phyloP scores from a whole-genome alignment of 2,888 invertebrate species.

The Drosophila recens region DNA sequence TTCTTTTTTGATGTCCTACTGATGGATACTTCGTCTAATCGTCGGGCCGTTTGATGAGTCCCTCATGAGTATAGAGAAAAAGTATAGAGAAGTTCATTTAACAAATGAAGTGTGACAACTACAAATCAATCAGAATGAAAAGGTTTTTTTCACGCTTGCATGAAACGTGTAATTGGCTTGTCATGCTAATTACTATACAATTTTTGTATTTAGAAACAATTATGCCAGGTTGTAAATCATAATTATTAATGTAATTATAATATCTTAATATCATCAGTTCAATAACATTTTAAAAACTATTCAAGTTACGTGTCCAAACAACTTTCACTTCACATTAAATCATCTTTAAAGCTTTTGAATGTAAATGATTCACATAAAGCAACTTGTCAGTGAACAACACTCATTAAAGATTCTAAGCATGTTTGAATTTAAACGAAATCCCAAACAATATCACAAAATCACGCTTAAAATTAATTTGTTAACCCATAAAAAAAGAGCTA shows the following conservation, averaged over 20 bases:
- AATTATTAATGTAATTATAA: not conserved
- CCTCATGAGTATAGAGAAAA: conserved; percentile 3
- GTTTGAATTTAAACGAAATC: conserved; percentile 30
- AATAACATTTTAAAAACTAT: not conserved
- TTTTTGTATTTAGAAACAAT: conserved; percentile 27
- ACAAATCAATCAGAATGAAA: not conserved
- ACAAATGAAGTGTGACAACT: not conserved
- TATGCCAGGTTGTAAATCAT: conserved; percentile 14
- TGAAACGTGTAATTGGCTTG: conserved; percentile 35
- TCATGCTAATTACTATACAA: conserved; percentile 48
- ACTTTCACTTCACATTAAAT: conserved; percentile 1
- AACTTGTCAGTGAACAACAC: conserved; percentile 10
- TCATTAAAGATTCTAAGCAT: conserved; percentile 51
- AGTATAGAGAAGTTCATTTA: not conserved
- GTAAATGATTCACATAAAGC: conserved; percentile 13
- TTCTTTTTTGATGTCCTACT: conserved; percentile 10
- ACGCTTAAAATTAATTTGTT: conserved; percentile 49
- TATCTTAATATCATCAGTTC: no score
- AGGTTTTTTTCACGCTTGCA: conserved; percentile 1
- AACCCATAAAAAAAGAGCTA: conserved; percentile 17
- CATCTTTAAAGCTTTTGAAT: not conserved
- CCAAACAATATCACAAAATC: conserved; percentile 36
- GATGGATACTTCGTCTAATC: conserved; percentile 54
- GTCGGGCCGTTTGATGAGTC: conserved; percentile 66
- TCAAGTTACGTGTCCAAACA: not conserved